Evolutionary conservation across 2,797 vertebrate species (phyloP).

Genomic region (Lithobates pipiens): DNA sequence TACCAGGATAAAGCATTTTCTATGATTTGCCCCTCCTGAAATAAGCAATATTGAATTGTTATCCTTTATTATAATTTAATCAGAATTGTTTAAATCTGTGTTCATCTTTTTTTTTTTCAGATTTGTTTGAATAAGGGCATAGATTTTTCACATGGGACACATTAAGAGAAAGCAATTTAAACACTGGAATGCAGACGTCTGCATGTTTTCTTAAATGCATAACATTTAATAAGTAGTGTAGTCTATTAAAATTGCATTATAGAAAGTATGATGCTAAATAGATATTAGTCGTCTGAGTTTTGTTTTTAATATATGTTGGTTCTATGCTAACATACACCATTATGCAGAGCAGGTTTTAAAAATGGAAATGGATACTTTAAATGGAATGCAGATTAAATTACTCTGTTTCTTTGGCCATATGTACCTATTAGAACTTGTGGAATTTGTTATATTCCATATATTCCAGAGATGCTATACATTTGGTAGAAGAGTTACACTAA

Average conservation of each 20-base stretch:
- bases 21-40: neutral
- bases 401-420: too few species aligned
- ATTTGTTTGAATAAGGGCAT: neutral
- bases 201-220: neutral
- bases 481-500: too few species aligned
- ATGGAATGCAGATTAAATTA: too few species aligned
- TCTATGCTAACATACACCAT: too few species aligned
- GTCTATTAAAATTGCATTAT: neutral
- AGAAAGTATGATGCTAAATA: neutral
- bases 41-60: too few species aligned
- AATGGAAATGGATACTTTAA: too few species aligned
- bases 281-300: neutral
- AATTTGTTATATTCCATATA: too few species aligned
- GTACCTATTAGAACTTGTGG: too few species aligned
- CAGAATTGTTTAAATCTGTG: neutral
- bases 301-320: neutral
- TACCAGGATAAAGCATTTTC: neutral
- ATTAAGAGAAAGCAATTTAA: conserved; percentile 6
- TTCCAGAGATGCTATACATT: too few species aligned
- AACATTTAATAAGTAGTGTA: neutral
- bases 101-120: neutral
- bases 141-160: conserved; percentile 23
- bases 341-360: too few species aligned
- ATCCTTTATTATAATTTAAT: conserved; percentile 12
- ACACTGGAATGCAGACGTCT: neutral